Evolutionary conservation across 2,888 invertebrate genomes (phyloP), one percentile per base, ranked within the genome.

Genomic region (Coelopa pilipes): DNA sequence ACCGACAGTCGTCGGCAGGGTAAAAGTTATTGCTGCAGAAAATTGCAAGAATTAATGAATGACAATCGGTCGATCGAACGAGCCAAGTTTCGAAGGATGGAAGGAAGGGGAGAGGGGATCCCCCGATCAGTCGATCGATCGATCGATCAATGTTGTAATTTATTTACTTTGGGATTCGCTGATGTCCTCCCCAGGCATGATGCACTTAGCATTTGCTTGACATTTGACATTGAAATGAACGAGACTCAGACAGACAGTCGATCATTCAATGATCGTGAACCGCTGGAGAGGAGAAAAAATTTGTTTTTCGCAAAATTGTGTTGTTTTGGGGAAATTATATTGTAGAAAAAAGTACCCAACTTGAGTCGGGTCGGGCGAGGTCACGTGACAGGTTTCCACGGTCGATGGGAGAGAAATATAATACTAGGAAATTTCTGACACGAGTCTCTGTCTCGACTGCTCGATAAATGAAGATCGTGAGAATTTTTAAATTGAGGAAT

Each of bases 141-240:
- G 46, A 69, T 69, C 69, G 45, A 69, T 69, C 69, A 69, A 46
- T 69, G 69, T 69, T 46, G 69, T 24, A 69, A 69, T 69, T 69
- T 69, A 69, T 69, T 57, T 57, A 69, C 55, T 34, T 68, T 24
- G 13, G 19, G 65, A 47, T 66, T 66, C 50, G 50, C 7, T 34
- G 34, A 49, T 66, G 21, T 50, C 21, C 12, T 15, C 19, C 21
- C 19, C 11, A 15, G 24, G 57, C 53, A n/a, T n/a, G 57, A 19
- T 57, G 57, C 21, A 57, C 19, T 1, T 34, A 34, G 34, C 34
- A 34, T 34, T 34, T 34, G 49, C 19, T 66, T 66, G 66, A 66
- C 66, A 66, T 66, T 50, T 66, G 66, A 66, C 66, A 66, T 50
- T 66, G 66, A 49, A 49, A 66, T 47, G 50, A 49, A 13, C 19